Evolutionary conservation across 2,888 invertebrate species (phyloP), one percentile per base, ranked within the genome.

Genomic region (Melanchra persicariae): DNA sequence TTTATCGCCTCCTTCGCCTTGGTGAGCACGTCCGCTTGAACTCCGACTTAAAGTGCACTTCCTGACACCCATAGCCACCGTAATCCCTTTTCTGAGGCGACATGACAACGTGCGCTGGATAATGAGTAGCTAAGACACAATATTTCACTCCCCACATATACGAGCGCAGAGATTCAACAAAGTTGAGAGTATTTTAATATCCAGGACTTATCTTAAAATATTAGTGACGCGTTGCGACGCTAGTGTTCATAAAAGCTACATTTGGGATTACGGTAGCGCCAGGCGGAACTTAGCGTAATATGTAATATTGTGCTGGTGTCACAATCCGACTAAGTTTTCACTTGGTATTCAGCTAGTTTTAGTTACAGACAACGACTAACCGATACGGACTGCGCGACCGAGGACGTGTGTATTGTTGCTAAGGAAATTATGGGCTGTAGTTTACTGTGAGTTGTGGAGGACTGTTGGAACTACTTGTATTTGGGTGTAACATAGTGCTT

Each of bases 291-390:
- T 81, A 77, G 73, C 76, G 81, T 85, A 81, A 68, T 75, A 62
- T 75, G 80, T 87, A 82, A 87, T 88, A 88, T 87, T 85, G 85
- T 85, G 79, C 82, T 77, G 79, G 85, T 87, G 87, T 86, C 87
- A 87, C 80, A 82, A 83, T 76, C 82, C 70, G 65, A 73, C 77
- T 77, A 76, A 84, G 79, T 85, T 85, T 77, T 85, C 79, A 79
- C 84, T 83, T 81, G 80, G 83, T 86, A 86, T 84, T 84, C 83
- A 82, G 80, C 81, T 83, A 84, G 87, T 85, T 88, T 85, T 84
- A 87, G 84, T 86, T 85, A 86, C 66, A 66, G 58, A 63, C 76
- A 74, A 76, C 79, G 69, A 81, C 75, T 84, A 80, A 78, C 85
- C 83, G 83, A 85, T 85, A 85, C 77, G 77, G 70, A 68, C 49